A percentile compares a stretch with the other conserved stretches of the same genome.
These are phyloP conservation scores for Conops quadrifasciatus DNA, from an alignment of 2,888 invertebrate genomes.

Conservation along the genomic window DNA sequence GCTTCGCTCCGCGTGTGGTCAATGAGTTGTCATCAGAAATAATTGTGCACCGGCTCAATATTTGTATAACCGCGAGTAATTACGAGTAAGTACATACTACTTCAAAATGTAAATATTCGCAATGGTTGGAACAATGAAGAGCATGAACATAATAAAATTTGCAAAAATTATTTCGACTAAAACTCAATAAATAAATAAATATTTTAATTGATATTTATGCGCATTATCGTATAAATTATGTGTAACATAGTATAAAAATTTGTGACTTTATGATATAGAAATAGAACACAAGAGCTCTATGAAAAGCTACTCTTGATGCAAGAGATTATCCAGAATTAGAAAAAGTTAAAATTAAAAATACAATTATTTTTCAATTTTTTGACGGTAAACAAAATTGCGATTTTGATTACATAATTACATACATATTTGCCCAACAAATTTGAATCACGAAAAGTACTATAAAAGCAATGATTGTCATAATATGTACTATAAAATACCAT, in stretches of 20 bases:
- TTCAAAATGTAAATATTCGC: background rate
- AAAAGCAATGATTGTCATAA: too few species aligned
- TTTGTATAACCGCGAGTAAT: background rate
- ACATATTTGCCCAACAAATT: too few species aligned
- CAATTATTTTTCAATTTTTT: too few species aligned
- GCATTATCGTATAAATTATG: background rate
- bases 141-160: background rate
- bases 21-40: background rate
- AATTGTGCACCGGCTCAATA: background rate
- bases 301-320: background rate
- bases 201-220: background rate
- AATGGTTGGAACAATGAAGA: too few species aligned
- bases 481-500: too few species aligned
- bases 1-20: background rate
- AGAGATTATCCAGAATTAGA: too few species aligned
- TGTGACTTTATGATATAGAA: background rate
- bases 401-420: too few species aligned
- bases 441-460: too few species aligned
- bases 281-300: background rate
- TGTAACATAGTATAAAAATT: background rate
- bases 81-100: background rate
- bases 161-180: background rate
- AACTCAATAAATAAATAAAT: background rate
- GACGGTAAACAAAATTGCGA: too few species aligned
- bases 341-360: slow-evolving; percentile 13